Evolutionary conservation across 2,888 invertebrate species (phyloP), one percentile per base, ranked within the genome.

Genomic region (Acleris literana): DNA sequence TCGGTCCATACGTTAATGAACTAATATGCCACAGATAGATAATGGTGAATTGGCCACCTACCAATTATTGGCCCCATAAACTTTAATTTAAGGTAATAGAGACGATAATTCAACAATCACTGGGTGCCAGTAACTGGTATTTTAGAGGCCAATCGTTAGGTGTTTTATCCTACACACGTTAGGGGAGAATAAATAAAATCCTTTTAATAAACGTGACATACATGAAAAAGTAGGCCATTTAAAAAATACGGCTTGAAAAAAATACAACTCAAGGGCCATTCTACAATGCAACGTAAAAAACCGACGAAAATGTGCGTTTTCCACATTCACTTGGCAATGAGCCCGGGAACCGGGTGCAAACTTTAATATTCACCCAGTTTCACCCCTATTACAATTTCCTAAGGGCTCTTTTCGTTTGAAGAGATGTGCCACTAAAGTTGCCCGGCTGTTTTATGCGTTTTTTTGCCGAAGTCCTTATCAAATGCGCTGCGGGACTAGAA

Each of bases 231-330:
- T 56, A 65, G 65, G 65, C 55, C 66, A 62, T 66, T 66, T 57
- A 68, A 65, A 54, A 61, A 52, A 57, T 33, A 52, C 46, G 52
- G 46, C 53, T 52, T 58, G 52, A 59, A 59, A 67, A 58, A 67
- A 55, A 54, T 55, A 54, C 73, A 72, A 75, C 72, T 69, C 71
- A 66, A 75, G 70, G 70, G 69, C 80, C 78, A 82, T 85, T 82
- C 77, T 81, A 78, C 79, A 76, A 74, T 79, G 80, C 79, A 78
- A 78, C 64, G 76, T 76, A 81, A 83, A 86, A 85, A 84, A 81
- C 77, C 78, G 77, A 82, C 79, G 75, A 83, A 86, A 87, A 84
- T 79, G 80, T 79, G 81, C 83, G 76, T 81, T 78, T 76, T 77
- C 80, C 78, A 79, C 80, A 78, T 80, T 77, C 74, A 74, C 74